These are phyloP conservation scores for Pyrochroa serraticornis DNA, from an alignment of 2,888 invertebrate genomes.

Conservation along the genomic window DNA sequence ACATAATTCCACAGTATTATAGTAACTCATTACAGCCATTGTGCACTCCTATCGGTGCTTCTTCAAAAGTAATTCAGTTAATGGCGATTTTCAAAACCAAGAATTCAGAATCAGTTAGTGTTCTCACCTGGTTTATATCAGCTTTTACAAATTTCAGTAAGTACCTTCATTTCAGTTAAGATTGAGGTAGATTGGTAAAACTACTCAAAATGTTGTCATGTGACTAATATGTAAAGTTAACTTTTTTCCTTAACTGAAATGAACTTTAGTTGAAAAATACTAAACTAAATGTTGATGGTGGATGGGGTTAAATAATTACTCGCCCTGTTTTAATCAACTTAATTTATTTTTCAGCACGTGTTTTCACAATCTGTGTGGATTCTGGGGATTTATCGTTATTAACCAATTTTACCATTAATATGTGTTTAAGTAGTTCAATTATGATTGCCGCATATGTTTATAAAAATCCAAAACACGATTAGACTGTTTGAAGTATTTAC, in stretches of 20 bases:
- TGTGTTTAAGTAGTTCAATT: constrained; percentile 71
- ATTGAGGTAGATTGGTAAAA: constrained; percentile 2
- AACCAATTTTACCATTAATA: constrained; percentile 75
- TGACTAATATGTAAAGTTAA: too few species aligned
- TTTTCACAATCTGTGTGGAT: constrained; percentile 80
- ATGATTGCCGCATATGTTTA: constrained; percentile 74
- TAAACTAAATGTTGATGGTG: too few species aligned
- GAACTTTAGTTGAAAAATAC: too few species aligned
- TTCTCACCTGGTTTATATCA: constrained; percentile 82
- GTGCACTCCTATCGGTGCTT: constrained; percentile 81
- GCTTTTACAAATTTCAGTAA: constrained; percentile 81
- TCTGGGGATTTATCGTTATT: constrained; percentile 76
- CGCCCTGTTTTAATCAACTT: too few species aligned
- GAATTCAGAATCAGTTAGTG: constrained; percentile 78
- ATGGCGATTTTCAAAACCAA: constrained; percentile 71
- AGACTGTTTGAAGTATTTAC: not conserved
- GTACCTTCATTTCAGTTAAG: constrained; percentile 47
- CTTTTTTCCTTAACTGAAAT: not conserved
- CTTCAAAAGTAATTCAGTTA: constrained; percentile 81
- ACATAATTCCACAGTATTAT: too few species aligned
- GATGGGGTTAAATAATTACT: too few species aligned
- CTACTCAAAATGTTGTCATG: not conserved
- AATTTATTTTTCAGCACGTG: constrained; percentile 68
- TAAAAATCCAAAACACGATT: constrained; percentile 57
- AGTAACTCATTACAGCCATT: constrained; percentile 64